Conservation (phyloP, 2,797 vertebrate species). For the Adrianichthys oophorus region DNA sequence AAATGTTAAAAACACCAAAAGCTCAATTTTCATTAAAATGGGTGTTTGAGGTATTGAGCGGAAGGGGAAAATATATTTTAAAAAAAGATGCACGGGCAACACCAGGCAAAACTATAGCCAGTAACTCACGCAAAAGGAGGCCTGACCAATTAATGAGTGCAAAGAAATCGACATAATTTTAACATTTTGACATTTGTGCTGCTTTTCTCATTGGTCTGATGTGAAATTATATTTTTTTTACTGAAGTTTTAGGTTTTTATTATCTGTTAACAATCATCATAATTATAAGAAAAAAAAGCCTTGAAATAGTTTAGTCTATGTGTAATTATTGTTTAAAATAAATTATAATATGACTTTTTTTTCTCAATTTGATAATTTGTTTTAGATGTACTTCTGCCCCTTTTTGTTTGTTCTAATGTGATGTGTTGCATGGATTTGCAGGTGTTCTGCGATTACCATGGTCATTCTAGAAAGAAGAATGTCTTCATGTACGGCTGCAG, state of each 20-base stretch:
- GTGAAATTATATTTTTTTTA: background rate
- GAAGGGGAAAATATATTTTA: too few species aligned
- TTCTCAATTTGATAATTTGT: too few species aligned
- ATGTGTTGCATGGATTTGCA: slow-evolving; percentile 47
- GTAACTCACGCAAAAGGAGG: background rate
- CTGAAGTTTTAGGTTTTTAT: background rate
- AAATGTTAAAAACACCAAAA: too few species aligned
- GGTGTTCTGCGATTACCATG: slow-evolving; percentile 98
- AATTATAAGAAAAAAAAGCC: too few species aligned
- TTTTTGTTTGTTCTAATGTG: background rate
- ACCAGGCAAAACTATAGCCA: background rate
- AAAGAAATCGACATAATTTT: background rate
- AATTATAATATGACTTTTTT: too few species aligned
- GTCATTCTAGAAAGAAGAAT: slow-evolving; percentile 98
- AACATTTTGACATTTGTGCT: background rate
- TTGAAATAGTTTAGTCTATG: background rate
- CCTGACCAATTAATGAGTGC: background rate
- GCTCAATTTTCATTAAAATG: too few species aligned
- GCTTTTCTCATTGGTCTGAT: background rate
- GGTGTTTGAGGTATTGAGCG: too few species aligned
- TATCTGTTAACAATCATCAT: too few species aligned
- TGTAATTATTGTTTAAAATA: background rate
- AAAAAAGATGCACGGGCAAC: too few species aligned
- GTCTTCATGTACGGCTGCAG: slow-evolving; percentile 99
- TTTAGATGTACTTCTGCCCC: background rate